These are phyloP conservation scores for Lophius piscatorius DNA, from an alignment of 2,113 vertebrate species.

Conservation along the genomic window DNA sequence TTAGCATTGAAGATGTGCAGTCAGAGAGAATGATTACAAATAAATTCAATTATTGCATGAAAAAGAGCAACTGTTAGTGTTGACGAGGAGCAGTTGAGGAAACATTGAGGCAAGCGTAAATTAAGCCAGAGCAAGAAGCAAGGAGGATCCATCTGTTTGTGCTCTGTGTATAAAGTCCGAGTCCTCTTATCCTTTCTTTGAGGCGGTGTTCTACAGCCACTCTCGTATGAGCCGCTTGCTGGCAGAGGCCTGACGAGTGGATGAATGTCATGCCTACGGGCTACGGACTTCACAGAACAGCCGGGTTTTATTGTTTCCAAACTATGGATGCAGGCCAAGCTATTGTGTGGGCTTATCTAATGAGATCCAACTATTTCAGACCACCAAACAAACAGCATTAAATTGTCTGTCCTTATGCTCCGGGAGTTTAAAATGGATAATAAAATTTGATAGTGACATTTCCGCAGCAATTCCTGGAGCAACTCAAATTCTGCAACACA, in stretches of 20 bases:
- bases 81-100: conserved; percentile 19
- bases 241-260: conserved; percentile 55
- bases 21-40: conserved; percentile 45
- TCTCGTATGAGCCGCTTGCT: conserved; percentile 55
- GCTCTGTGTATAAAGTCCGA: conserved; percentile 47
- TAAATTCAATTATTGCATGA: conserved; percentile 56
- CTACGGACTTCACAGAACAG: conserved; percentile 35
- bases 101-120: not conserved
- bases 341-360: conserved; percentile 28
- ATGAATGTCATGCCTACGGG: conserved; percentile 61
- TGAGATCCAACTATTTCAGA: conserved; percentile 33
- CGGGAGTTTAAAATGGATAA: conserved; percentile 26
- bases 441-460: conserved; percentile 28
- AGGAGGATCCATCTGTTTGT: conserved; percentile 33
- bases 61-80: conserved; percentile 17
- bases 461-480: conserved; percentile 12
- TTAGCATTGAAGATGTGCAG: conserved; percentile 9
- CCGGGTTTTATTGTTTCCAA: conserved; percentile 49
- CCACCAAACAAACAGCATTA: not conserved
- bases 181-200: conserved; percentile 32
- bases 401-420: conserved; percentile 8
- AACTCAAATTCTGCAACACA: conserved; percentile 8
- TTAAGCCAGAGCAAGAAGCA: conserved; percentile 21
- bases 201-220: conserved; percentile 7
- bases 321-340: conserved; percentile 21